Evolutionary conservation across 2,113 vertebrate species (phyloP).

Genomic region (Pseudolaguvia tuberculata): DNA sequence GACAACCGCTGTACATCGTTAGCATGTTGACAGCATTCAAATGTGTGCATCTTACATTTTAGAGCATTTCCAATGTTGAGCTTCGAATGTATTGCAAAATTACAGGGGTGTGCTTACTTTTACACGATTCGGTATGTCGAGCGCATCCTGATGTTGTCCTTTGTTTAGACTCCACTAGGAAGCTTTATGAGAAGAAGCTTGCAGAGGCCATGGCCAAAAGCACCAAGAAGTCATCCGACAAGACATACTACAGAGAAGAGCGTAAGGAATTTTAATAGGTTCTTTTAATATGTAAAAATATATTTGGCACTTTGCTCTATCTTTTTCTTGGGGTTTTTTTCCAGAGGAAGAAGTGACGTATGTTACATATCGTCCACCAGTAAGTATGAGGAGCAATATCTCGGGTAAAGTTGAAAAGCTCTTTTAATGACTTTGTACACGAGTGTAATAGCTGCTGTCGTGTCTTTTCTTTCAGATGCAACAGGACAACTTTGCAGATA

Average conservation of each 20-base stretch:
- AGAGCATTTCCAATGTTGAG: no score
- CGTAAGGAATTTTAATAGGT: slow-evolving; percentile 49
- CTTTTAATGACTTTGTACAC: not conserved
- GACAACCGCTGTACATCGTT: no score
- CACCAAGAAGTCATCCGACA: slow-evolving; percentile 49
- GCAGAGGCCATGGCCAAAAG: slow-evolving; percentile 50
- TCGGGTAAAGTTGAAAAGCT: no score
- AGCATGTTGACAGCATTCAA: no score
- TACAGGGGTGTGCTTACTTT: no score
- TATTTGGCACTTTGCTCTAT: no score
- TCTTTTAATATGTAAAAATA: no score
- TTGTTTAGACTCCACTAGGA: slow-evolving; percentile 57
- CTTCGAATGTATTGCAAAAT: no score
- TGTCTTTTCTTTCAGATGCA: slow-evolving; percentile 44
- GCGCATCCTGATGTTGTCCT: no score
- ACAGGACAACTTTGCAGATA: slow-evolving; percentile 44
- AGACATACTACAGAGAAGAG: slow-evolving; percentile 71
- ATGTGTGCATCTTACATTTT: no score
- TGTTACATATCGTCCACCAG: slow-evolving; percentile 57
- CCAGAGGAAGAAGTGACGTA: slow-evolving; percentile 66
- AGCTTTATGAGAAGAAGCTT: slow-evolving; percentile 65
- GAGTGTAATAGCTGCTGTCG: not conserved
- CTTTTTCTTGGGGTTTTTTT: no score
- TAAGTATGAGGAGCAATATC: slow-evolving; percentile 50
- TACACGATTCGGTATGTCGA: no score